Evolutionary conservation across 2,888 invertebrate species (phyloP).

Genomic region (Drosophila anomalata): DNA sequence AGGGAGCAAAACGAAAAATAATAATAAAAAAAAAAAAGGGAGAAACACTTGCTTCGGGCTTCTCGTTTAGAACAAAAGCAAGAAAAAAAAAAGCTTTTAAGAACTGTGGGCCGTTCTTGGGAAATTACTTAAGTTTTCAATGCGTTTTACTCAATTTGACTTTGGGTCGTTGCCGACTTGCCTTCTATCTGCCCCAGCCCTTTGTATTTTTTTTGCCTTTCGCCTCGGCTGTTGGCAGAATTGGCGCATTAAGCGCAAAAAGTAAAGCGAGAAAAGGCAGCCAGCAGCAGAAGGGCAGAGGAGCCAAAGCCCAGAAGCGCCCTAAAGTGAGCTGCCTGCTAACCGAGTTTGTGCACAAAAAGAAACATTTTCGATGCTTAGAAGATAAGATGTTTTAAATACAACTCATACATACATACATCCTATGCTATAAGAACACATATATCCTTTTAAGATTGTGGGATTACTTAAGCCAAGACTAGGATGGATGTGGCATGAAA

Average conservation of each 20-base stretch:
- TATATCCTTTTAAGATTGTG: neutral
- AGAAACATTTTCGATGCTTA: neutral
- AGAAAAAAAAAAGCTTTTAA: slow-evolving; percentile 48
- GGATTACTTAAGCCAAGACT: neutral
- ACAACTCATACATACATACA: neutral
- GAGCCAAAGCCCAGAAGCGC: slow-evolving; percentile 57
- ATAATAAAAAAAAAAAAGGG: slow-evolving; percentile 32
- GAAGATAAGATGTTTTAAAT: slow-evolving; percentile 1
- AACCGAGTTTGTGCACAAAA: slow-evolving; percentile 4
- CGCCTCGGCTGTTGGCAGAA: slow-evolving; percentile 52
- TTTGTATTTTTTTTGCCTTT: slow-evolving; percentile 7
- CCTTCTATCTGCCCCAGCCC: slow-evolving; percentile 15
- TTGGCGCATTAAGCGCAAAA: slow-evolving; percentile 73
- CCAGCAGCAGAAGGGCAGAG: slow-evolving; percentile 4
- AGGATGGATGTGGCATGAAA: neutral
- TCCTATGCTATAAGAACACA: neutral
- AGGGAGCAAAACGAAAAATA: slow-evolving; percentile 32
- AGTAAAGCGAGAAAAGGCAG: slow-evolving; percentile 49
- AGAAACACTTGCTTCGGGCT: slow-evolving; percentile 49
- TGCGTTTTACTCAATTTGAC: slow-evolving; percentile 78
- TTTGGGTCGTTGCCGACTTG: slow-evolving; percentile 65
- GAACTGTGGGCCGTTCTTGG: slow-evolving; percentile 47
- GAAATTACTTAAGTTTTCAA: slow-evolving; percentile 77
- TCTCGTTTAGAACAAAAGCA: slow-evolving; percentile 49
- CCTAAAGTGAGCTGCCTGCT: slow-evolving; percentile 49